Evolutionary conservation across 2,113 vertebrate genomes (phyloP).

Genomic region (Donacobius atricapilla): DNA sequence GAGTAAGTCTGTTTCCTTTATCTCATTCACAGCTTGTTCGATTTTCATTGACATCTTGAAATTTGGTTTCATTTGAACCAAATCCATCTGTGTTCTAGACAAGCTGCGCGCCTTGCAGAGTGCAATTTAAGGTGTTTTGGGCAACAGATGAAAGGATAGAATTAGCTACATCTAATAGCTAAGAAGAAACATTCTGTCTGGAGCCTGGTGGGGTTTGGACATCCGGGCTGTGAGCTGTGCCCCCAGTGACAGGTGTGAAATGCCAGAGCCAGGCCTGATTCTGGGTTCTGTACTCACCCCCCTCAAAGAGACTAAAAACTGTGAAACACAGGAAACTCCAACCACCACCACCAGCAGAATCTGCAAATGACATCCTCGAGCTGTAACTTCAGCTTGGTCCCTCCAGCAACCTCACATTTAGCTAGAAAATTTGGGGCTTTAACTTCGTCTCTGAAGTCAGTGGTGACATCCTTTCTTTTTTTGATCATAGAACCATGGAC

Average conservation of each 20-base stretch:
- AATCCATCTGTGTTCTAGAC: neutral
- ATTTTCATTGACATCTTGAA: neutral
- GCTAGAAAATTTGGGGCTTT: neutral
- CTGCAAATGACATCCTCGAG: neutral
- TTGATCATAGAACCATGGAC: neutral
- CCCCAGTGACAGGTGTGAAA: neutral
- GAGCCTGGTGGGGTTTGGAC: neutral
- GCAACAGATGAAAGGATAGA: neutral
- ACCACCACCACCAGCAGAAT: neutral
- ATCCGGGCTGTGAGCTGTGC: neutral
- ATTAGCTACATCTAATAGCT: neutral
- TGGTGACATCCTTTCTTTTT: neutral
- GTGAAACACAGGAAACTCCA: neutral
- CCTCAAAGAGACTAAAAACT: neutral
- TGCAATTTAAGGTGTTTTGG: neutral
- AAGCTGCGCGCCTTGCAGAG: neutral
- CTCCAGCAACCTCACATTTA: neutral
- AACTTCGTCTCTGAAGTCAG: neutral
- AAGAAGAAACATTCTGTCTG: neutral
- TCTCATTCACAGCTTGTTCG: neutral
- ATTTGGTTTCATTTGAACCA: neutral
- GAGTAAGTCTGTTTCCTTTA: slow-evolving; percentile 82
- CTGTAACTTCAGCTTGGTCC: neutral
- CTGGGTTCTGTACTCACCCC: neutral
- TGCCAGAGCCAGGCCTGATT: neutral